Conservation (phyloP, 2,888 invertebrate genomes). For the Listrodromus nycthemerus region DNA sequence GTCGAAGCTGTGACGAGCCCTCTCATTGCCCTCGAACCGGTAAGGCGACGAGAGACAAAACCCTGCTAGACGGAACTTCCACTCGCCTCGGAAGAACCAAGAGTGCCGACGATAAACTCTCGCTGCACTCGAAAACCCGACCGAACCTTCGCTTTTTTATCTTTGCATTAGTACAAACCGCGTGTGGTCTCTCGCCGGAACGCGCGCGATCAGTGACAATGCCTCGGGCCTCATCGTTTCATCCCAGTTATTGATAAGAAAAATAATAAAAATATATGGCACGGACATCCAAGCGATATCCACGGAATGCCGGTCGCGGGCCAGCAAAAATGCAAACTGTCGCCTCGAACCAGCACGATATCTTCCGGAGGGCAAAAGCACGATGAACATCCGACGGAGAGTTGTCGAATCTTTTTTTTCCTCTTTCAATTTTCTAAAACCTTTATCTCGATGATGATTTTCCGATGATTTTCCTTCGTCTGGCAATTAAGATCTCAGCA, state of each 20-base stretch:
- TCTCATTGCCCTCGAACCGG: neutral
- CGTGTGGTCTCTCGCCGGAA: slow-evolving; percentile 63
- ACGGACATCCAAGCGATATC: slow-evolving; percentile 8
- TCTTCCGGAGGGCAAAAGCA: too few relatives aligned
- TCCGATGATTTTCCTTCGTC: too few relatives aligned
- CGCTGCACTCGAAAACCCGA: slow-evolving; percentile 12
- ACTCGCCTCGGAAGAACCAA: neutral
- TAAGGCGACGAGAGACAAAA: neutral
- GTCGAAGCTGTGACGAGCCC: neutral
- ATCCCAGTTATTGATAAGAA: slow-evolving; percentile 53
- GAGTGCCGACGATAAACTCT: slow-evolving; percentile 37
- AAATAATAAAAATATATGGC: slow-evolving; percentile 6
- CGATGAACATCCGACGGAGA: too few relatives aligned
- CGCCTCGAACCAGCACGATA: too few relatives aligned
- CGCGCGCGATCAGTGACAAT: slow-evolving; percentile 35
- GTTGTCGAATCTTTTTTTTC: too few relatives aligned
- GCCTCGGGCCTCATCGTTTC: slow-evolving; percentile 35
- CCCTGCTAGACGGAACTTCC: neutral
- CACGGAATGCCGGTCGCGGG: neutral
- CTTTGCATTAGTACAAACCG: slow-evolving; percentile 66
- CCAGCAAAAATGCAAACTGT: neutral
- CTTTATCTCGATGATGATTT: too few relatives aligned
- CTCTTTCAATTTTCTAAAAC: too few relatives aligned
- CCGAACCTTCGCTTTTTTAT: slow-evolving; percentile 49
- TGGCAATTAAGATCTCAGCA: too few relatives aligned